Evolutionary conservation across 2,888 invertebrate species (phyloP).

Genomic region (Idaea straminata): DNA sequence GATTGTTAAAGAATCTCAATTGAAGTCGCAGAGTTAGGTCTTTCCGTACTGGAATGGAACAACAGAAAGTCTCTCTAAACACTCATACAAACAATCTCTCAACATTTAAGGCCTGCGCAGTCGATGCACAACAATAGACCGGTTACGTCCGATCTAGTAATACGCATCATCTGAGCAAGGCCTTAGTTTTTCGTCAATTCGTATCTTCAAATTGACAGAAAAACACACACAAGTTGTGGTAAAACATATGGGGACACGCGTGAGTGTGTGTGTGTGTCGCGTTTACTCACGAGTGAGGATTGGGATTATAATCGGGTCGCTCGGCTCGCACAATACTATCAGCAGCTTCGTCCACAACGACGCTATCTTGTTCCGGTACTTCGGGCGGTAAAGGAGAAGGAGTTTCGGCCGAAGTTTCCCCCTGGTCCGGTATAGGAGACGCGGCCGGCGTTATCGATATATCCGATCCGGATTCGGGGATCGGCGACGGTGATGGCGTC

Average conservation of each 20-base stretch:
- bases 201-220: slow-evolving; percentile 3
- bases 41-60: slow-evolving; percentile 94
- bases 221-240: slow-evolving; percentile 24
- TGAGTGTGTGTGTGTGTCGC: slow-evolving; percentile 50
- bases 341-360: slow-evolving; percentile 21
- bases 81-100: slow-evolving; percentile 39
- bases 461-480: slow-evolving; percentile 17
- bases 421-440: neutral
- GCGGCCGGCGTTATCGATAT: neutral
- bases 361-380: slow-evolving; percentile 15
- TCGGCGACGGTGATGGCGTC: slow-evolving; percentile 28
- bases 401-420: neutral
- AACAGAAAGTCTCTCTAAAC: slow-evolving; percentile 64
- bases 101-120: neutral
- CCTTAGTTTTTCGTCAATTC: neutral
- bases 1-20: slow-evolving; percentile 97
- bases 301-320: slow-evolving; percentile 66
- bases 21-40: slow-evolving; percentile 96
- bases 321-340: slow-evolving; percentile 56
- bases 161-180: neutral
- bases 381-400: neutral
- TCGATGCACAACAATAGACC: neutral
- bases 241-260: slow-evolving; percentile 44
- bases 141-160: neutral
- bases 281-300: slow-evolving; percentile 78